Evolutionary conservation across 2,797 vertebrate genomes (phyloP).

Genomic region (Austrolebias charrua): DNA sequence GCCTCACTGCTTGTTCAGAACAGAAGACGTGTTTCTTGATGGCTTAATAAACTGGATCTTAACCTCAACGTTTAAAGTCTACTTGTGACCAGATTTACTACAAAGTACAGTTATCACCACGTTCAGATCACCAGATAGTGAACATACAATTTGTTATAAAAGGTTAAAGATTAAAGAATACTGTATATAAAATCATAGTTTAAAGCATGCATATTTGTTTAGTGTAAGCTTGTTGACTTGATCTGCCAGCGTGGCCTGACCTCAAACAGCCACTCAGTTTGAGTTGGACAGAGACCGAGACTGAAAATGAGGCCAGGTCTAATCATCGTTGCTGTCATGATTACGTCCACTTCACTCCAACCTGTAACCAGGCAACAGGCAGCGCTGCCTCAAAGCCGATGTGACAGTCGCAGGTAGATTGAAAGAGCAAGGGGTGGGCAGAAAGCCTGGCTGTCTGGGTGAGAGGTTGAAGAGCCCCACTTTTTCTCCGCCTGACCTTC

Average conservation of each 20-base stretch:
- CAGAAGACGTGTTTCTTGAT: too few relatives aligned
- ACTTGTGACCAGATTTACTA: background rate
- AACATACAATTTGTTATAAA: too few relatives aligned
- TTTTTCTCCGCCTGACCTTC: conserved; percentile 41
- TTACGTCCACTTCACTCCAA: conserved; percentile 70
- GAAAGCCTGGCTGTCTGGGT: conserved; percentile 30
- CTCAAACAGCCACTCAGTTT: conserved; percentile 72
- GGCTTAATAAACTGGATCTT: too few relatives aligned
- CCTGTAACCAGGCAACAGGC: conserved; percentile 74
- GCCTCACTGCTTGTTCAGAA: too few relatives aligned
- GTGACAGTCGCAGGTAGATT: conserved; percentile 71
- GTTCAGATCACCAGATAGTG: background rate
- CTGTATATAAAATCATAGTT: background rate
- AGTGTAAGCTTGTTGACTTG: conserved; percentile 42
- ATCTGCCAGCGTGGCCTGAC: conserved; percentile 56
- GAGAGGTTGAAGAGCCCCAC: conserved; percentile 25
- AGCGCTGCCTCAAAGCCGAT: conserved; percentile 58
- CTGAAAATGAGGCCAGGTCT: conserved; percentile 70
- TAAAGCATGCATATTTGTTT: conserved; percentile 36
- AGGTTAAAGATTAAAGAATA: too few relatives aligned
- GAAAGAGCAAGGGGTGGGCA: conserved; percentile 43
- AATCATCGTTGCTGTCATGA: conserved; percentile 74
- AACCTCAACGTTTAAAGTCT: too few relatives aligned
- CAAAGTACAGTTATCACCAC: background rate
- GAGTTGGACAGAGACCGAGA: conserved; percentile 57